Evolutionary conservation across 2,888 invertebrate species (phyloP), one percentile per base, ranked within the genome.

Genomic region (Cryptophagus acutangulus): DNA sequence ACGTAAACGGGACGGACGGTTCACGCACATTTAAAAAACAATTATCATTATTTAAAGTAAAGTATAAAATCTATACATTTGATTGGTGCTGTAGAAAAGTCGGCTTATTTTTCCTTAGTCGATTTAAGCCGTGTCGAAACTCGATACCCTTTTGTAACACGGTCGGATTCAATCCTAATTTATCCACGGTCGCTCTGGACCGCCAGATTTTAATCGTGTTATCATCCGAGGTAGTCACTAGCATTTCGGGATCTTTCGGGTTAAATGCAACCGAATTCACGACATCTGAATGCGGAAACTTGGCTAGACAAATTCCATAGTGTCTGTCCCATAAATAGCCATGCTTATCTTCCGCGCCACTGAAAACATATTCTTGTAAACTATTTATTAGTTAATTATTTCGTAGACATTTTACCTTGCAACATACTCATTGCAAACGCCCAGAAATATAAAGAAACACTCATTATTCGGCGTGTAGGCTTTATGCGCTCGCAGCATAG

Each of bases 221-320:
- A 67, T 90, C 90, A 63, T 90, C 89, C 40, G 87, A 87, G 6
- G 85, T 85, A 3, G 88, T 86, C 4, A 90, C 81, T 17, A 89
- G 70, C 81, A 87, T 84, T 69, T 87, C 83, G 0, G 84, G 77
- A 69, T 89, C 84, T 44, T 73, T 72, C 1, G 88, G 87, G 70
- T 87, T 88, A 62, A 90, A 88, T 2, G 89, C 88, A 1, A 89
- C 88, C 13, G 84, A 84, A 69, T 88, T 89, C 0, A 89, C 89
- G 5, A 88, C 87, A 65, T 87, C 87, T 0, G 69, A 67, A 62
- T 90, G 89, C 2, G 82, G 84, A 52, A 82, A 82, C 58, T 82
- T 83, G 0, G 81, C 79, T 44, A 90, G 67, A 58, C 84, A 84
- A 3, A 82, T 74, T 3, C 87, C 87, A 61, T 88, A 89, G 61